Conservation (phyloP, 1,140 invertebrate genomes). For the Atta cephalotes region DNA sequence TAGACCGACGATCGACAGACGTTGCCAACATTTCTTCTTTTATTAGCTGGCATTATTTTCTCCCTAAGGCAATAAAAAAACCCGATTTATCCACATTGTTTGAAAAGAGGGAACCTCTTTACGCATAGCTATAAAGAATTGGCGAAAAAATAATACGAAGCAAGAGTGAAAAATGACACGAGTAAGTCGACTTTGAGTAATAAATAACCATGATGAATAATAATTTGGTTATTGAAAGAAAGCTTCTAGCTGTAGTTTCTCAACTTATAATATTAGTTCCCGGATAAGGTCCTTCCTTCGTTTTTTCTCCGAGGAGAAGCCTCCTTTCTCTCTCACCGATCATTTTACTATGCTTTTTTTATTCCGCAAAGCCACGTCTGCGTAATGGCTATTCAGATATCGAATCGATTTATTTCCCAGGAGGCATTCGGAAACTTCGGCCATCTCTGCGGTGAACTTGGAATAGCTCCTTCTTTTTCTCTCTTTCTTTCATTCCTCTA, state of each 20-base stretch:
- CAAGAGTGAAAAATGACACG: slow-evolving; percentile 16
- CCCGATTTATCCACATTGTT: not conserved
- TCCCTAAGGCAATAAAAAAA: not conserved
- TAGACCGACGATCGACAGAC: slow-evolving; percentile 30
- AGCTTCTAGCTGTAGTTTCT: slow-evolving; percentile 74
- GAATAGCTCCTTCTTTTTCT: slow-evolving; percentile 46
- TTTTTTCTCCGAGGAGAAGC: not conserved
- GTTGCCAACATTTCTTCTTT: slow-evolving; percentile 20
- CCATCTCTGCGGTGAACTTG: slow-evolving; percentile 60
- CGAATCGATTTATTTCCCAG: slow-evolving; percentile 80
- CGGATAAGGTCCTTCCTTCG: slow-evolving; percentile 54
- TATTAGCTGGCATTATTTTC: slow-evolving; percentile 24
- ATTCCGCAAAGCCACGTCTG: slow-evolving; percentile 67
- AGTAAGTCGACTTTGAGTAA: slow-evolving; percentile 59
- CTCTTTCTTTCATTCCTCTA: slow-evolving; percentile 25
- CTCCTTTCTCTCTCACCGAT: slow-evolving; percentile 9
- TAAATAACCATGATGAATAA: slow-evolving; percentile 79
- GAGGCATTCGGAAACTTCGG: slow-evolving; percentile 70
- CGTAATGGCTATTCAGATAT: slow-evolving; percentile 80
- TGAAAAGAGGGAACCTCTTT: not conserved
- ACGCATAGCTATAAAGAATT: not conserved
- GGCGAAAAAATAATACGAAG: slow-evolving; percentile 15
- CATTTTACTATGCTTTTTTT: slow-evolving; percentile 42
- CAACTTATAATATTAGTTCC: slow-evolving; percentile 80
- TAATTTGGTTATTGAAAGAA: slow-evolving; percentile 80